Evolutionary conservation across 2,113 vertebrate species (phyloP).

Genomic region (Chamaea fasciata): DNA sequence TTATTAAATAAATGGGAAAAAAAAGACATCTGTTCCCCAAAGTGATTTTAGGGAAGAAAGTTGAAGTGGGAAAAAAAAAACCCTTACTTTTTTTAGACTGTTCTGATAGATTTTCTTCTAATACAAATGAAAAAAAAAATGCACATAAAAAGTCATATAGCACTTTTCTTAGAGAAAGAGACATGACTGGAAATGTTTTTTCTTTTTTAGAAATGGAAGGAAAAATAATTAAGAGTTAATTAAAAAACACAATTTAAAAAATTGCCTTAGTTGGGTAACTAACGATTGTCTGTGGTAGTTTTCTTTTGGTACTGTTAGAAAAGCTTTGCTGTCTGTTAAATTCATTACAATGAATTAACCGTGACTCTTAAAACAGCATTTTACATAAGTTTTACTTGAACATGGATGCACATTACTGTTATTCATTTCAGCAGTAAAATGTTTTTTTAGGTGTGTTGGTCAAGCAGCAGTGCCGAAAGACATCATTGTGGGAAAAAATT

Average conservation of each 20-base stretch:
- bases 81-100: neutral
- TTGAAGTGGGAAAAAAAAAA: neutral
- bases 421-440: neutral
- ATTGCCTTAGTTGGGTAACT: neutral
- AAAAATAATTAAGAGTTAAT: neutral
- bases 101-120: neutral
- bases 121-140: neutral
- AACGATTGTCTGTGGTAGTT: neutral
- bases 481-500: neutral
- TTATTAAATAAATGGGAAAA: neutral
- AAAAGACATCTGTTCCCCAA: rapidly evolving
- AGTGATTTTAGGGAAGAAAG: neutral
- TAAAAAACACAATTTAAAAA: neutral
- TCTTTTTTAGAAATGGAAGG: neutral
- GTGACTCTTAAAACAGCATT: neutral
- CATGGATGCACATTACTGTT: neutral
- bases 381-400: neutral
- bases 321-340: neutral
- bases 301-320: neutral
- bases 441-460: neutral
- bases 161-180: neutral
- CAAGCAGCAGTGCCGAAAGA: neutral
- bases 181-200: neutral
- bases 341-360: neutral
- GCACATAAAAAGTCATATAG: neutral